phyloP scores from a whole-genome alignment of 2,113 vertebrate species.

The Anhinga anhinga region DNA sequence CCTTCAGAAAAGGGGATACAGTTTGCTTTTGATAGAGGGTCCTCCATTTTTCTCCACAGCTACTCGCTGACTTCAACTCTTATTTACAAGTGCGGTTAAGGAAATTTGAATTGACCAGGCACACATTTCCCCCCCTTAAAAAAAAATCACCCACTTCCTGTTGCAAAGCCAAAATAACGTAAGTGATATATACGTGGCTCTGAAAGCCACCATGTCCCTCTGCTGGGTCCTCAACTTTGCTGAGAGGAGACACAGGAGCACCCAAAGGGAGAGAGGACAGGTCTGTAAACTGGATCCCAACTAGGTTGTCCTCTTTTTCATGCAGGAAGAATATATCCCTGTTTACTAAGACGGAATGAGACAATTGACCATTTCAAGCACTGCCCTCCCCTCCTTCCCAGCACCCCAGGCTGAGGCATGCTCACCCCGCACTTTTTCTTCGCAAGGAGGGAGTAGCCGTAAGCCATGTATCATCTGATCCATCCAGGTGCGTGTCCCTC shows the following conservation, averaged over 20 bases:
- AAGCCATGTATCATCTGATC: neutral
- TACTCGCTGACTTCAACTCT: neutral
- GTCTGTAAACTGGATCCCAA: neutral
- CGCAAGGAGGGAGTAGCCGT: neutral
- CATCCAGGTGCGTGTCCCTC: neutral
- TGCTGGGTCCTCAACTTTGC: neutral
- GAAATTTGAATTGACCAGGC: neutral
- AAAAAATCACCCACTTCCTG: neutral
- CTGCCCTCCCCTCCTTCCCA: neutral
- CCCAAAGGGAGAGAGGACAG: neutral
- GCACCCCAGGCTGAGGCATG: neutral
- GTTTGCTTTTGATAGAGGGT: neutral
- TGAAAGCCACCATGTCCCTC: neutral
- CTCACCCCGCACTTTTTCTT: neutral
- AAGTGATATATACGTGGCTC: accelerated
- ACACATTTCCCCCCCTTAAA: neutral
- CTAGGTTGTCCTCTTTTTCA: neutral
- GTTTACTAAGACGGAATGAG: neutral
- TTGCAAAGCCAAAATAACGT: neutral
- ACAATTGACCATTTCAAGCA: neutral
- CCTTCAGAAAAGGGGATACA: neutral
- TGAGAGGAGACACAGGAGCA: neutral
- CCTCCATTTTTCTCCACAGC: neutral
- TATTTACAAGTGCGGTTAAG: neutral
- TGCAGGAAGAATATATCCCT: neutral